Percentiles rank a stretch among this genome's conserved stretches.
Evolutionary conservation across 2,888 invertebrate genomes (phyloP).

Genomic region (Candidula unifasciata): DNA sequence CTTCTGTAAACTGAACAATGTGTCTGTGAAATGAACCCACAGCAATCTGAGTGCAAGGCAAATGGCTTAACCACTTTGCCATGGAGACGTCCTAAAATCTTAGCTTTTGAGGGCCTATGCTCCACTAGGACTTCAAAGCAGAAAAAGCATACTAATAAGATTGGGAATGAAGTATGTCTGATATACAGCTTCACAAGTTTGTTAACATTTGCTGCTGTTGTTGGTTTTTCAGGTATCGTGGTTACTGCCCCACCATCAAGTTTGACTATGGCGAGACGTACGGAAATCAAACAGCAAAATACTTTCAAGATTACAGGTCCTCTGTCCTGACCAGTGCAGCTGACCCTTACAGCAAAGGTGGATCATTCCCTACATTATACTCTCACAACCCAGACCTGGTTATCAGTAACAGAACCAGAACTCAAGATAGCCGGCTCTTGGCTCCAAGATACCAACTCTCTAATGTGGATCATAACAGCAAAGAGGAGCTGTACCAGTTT

Average conservation of each 20-base stretch:
- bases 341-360: constrained; percentile 74
- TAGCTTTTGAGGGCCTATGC: too few relatives aligned
- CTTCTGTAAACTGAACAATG: too few relatives aligned
- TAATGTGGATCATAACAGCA: constrained; percentile 75
- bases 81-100: too few relatives aligned
- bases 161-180: too few relatives aligned
- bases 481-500: constrained; percentile 68
- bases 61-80: too few relatives aligned
- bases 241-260: constrained; percentile 77
- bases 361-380: constrained; percentile 77
- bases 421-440: constrained; percentile 74
- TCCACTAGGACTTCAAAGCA: too few relatives aligned
- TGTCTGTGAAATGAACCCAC: too few relatives aligned
- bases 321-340: constrained; percentile 74
- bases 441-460: constrained; percentile 75
- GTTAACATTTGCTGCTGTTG: neutral
- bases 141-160: too few relatives aligned
- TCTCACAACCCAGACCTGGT: constrained; percentile 78
- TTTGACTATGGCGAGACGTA: constrained; percentile 79
- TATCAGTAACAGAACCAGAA: constrained; percentile 74
- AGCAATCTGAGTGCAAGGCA: too few relatives aligned
- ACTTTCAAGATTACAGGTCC: constrained; percentile 78
- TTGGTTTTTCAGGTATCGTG: constrained; percentile 71
- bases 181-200: too few relatives aligned
- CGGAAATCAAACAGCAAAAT: constrained; percentile 77